Evolutionary conservation across 2,888 invertebrate genomes (phyloP), one percentile per base, ranked within the genome.

Genomic region (Leptinotarsa tumamoca): DNA sequence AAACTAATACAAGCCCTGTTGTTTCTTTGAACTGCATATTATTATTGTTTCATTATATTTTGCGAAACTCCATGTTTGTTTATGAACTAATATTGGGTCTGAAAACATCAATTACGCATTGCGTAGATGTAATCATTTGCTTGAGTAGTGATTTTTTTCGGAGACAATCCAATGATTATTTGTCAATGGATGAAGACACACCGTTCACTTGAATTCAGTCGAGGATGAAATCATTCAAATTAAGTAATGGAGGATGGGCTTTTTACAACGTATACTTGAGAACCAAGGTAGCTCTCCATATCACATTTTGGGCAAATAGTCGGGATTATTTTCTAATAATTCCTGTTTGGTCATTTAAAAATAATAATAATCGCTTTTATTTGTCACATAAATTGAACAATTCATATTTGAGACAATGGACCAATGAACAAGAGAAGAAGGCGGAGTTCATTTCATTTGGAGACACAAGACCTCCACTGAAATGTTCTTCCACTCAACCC

Each of bases 41-140:
- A 67, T 56, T 69, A 67, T 56, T 67, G 50, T 76, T 76, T 68
- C 56, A 71, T 71, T 71, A 70, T 54, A 72, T 77, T 77, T 77
- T 77, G 69, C 77, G 77, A 77, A 77, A 77, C 69, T 66, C 50
- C 43, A 23, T 49, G 54, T 72, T 56, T 75, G 73, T 77, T 72
- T 71, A 58, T 49, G 58, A 73, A 76, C 61, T 74, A 77, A 74
- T 72, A 72, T 77, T 58, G 68, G 54, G 61, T 66, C 49, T 73
- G 49, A 73, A 71, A 43, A 49, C 54, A 54, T 21, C 52, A 77
- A 77, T 77, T 77, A 77, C 67, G 67, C 21, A 68, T 33, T 73
- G 68, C 63, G 73, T 68, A 54, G 49, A 54, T 77, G 71, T 68
- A 77, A 77, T 72, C 50, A 68, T 71, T 71, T 68, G 73, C 68